Conservation (phyloP, 2,888 invertebrate genomes). For the Halocaridina rubra region DNA sequence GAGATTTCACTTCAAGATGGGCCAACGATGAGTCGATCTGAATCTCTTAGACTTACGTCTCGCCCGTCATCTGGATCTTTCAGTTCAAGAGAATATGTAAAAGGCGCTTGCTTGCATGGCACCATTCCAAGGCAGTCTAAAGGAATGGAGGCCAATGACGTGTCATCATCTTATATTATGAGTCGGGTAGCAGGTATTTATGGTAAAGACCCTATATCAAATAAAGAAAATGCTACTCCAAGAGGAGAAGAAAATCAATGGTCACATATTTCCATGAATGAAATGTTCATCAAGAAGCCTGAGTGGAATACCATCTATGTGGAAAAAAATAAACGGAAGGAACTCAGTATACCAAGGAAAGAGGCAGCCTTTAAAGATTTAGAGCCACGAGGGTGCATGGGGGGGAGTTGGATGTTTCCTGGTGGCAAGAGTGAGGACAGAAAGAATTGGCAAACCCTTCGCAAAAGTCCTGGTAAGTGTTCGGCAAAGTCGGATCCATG, state of each 20-base stretch:
- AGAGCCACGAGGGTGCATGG: slow-evolving; percentile 12
- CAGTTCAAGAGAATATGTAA: slow-evolving; percentile 26
- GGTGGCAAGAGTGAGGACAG: slow-evolving; percentile 14
- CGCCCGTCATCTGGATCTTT: slow-evolving; percentile 18
- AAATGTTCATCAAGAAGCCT: slow-evolving; percentile 22
- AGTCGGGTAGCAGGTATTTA: slow-evolving; percentile 6
- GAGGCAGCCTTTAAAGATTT: slow-evolving; percentile 15
- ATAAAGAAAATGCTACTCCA: background rate
- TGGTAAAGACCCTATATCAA: background rate
- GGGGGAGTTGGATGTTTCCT: background rate
- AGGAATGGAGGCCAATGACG: slow-evolving; percentile 22
- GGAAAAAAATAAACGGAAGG: slow-evolving; percentile 34
- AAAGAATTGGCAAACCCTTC: background rate
- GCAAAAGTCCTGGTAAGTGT: slow-evolving; percentile 24
- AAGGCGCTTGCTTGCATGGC: slow-evolving; percentile 25
- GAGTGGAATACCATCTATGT: slow-evolving; percentile 18
- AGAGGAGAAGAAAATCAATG: slow-evolving; percentile 18
- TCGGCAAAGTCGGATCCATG: slow-evolving; percentile 29
- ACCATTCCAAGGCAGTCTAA: slow-evolving; percentile 10
- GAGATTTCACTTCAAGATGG: slow-evolving; percentile 18
- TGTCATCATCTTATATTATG: slow-evolving; percentile 29
- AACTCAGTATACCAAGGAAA: background rate
- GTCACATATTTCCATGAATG: background rate
- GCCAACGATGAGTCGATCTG: slow-evolving; percentile 25
- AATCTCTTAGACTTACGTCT: slow-evolving; percentile 31